Evolutionary conservation across 1,140 invertebrate genomes (phyloP).

Genomic region (Teleopsis dalmanni): DNA sequence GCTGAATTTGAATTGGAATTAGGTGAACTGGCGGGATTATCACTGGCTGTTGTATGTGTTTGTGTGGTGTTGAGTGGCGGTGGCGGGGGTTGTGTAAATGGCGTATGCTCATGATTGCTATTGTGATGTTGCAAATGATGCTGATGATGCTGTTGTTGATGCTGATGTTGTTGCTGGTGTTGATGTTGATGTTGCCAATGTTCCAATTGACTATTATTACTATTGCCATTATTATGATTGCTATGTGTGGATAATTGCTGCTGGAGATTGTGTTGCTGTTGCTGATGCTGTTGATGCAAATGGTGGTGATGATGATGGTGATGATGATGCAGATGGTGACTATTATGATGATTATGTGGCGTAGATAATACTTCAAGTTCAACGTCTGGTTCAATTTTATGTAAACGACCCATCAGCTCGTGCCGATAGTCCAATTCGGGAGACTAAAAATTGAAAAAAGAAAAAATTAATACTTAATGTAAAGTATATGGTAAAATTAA

Average conservation of each 20-base stretch:
- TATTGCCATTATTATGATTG: constrained; percentile 15
- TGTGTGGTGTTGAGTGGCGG: constrained; percentile 1
- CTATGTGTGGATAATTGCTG: constrained; percentile 11
- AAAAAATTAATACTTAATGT: no score
- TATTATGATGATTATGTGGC: constrained; percentile 48
- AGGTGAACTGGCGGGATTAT: constrained; percentile 7
- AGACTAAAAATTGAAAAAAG: constrained; percentile 25
- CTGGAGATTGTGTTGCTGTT: constrained; percentile 17
- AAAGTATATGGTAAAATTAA: no score
- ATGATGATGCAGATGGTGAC: constrained; percentile 24
- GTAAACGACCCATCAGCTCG: constrained; percentile 44
- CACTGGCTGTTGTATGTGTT: constrained; percentile 6
- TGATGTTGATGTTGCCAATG: constrained; percentile 15
- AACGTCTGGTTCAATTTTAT: constrained; percentile 42
- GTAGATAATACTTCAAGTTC: constrained; percentile 45
- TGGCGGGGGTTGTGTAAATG: constrained; percentile 3
- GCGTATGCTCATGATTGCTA: constrained; percentile 3
- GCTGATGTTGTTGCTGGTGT: constrained; percentile 4
- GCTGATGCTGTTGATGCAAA: constrained; percentile 13
- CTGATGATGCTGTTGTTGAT: constrained; percentile 4
- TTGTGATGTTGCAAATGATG: no score
- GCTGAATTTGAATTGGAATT: not conserved
- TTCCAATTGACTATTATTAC: no score
- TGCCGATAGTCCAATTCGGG: constrained; percentile 44
- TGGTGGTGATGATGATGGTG: constrained; percentile 22